Percentiles rank a stretch among this genome's conserved stretches.
Conservation (phyloP, 2,797 vertebrate genomes). For the Ispidina lecontei region DNA sequence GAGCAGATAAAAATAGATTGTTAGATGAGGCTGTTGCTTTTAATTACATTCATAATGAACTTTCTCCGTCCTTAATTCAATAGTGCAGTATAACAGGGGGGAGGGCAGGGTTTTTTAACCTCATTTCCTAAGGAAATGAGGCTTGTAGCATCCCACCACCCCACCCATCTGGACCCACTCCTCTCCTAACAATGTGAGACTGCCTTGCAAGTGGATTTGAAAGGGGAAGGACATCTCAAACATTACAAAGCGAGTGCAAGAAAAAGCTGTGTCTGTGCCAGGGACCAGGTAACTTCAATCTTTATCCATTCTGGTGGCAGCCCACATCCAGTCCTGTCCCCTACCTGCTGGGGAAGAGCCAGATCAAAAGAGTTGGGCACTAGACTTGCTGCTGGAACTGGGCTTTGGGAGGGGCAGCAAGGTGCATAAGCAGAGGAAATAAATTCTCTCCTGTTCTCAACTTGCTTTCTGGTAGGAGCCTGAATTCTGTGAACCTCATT, state of each 20-base stretch:
- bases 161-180: neutral
- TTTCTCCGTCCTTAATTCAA: constrained; percentile 37
- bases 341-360: neutral
- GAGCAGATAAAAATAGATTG: constrained; percentile 48
- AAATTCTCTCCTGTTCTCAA: neutral
- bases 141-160: neutral
- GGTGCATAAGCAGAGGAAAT: neutral
- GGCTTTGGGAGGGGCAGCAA: neutral
- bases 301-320: neutral
- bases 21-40: constrained; percentile 50
- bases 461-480: neutral
- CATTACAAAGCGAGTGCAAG: neutral
- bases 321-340: rapidly evolving
- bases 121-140: constrained; percentile 56
- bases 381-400: neutral
- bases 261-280: neutral
- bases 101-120: constrained; percentile 36
- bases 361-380: neutral
- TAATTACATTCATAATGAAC: constrained; percentile 55
- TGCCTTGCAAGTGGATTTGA: neutral
- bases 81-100: neutral
- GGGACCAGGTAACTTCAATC: neutral
- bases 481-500: neutral
- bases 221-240: neutral
- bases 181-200: neutral